phyloP scores from a whole-genome alignment of 2,797 vertebrate genomes.

The Buceros bicornis region DNA sequence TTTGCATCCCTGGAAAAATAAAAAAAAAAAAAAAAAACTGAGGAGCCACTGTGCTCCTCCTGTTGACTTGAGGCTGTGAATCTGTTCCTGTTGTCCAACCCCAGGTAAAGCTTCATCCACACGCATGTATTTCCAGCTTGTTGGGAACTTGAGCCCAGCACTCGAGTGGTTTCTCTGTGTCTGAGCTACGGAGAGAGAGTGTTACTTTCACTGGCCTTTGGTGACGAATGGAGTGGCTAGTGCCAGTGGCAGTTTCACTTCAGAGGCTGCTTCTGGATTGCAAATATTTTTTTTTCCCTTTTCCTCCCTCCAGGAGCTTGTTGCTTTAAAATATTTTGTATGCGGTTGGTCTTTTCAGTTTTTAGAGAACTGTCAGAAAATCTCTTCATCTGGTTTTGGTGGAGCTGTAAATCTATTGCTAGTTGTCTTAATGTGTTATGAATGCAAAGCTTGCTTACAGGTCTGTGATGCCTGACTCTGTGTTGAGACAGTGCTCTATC shows the following conservation, averaged over 20 bases:
- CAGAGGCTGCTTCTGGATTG: background rate
- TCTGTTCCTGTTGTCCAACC: background rate
- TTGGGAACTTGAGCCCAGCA: background rate
- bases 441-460: background rate
- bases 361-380: background rate
- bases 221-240: background rate
- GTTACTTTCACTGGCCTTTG: background rate
- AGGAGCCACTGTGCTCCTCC: background rate
- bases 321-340: background rate
- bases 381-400: background rate
- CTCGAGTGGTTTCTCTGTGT: background rate
- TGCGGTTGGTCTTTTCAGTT: background rate
- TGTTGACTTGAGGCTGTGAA: background rate
- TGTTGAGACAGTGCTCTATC: background rate
- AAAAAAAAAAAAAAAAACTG: background rate
- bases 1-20: background rate
- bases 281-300: background rate
- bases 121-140: background rate
- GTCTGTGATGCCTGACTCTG: background rate
- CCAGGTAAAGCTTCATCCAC: background rate
- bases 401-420: background rate
- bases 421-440: background rate
- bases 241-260: background rate
- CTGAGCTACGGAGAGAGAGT: background rate
- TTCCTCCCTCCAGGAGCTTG: background rate